Conservation (phyloP, 2,113 vertebrate genomes). For the Ondatra zibethicus region DNA sequence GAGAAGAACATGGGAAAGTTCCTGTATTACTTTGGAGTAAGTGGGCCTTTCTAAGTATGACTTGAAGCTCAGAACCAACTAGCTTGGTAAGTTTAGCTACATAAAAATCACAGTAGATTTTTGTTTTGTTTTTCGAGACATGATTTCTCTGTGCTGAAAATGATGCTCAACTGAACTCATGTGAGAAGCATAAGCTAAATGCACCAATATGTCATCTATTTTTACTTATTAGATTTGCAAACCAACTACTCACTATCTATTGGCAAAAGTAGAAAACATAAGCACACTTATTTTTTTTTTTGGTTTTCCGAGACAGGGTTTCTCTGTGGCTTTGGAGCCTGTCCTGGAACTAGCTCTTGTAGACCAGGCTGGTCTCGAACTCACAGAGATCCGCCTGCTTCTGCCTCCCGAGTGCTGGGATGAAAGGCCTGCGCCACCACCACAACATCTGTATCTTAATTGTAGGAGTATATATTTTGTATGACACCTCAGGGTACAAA, state of each 20-base stretch:
- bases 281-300: neutral
- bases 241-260: neutral
- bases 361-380: no score
- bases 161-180: neutral
- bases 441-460: neutral
- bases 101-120: constrained; percentile 46
- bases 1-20: neutral
- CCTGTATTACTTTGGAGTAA: neutral
- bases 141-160: neutral
- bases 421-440: no score
- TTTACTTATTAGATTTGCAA: constrained; percentile 38
- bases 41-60: constrained; percentile 32
- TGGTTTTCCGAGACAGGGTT: no score
- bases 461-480: neutral
- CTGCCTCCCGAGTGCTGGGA: no score
- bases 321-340: no score
- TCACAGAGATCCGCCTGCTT: no score
- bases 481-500: neutral
- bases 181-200: constrained; percentile 43
- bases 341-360: no score
- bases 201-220: constrained; percentile 27
- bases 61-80: neutral
- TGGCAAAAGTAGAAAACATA: neutral
- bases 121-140: no score
- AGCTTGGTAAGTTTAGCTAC: constrained; percentile 41